Percentiles rank a stretch among this genome's conserved stretches.
phyloP scores from a whole-genome alignment of 2,888 invertebrate genomes.

The Sicus ferrugineus region DNA sequence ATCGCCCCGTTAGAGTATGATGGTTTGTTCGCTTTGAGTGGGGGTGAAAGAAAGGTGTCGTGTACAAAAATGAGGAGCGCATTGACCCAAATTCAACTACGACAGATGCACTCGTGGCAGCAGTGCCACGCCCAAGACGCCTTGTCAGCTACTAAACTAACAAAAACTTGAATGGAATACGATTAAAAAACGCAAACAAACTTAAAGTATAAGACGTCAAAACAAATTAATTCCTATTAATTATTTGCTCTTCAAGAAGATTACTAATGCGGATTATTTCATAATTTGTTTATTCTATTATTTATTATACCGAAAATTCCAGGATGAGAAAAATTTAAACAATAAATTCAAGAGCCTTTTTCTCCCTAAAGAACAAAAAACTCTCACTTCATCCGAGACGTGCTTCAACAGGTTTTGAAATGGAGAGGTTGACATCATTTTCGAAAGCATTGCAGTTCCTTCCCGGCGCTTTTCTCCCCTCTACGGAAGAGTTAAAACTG shows the following conservation, averaged over 20 bases:
- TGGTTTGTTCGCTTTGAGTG: neutral
- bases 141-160: neutral
- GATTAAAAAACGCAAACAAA: neutral
- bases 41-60: neutral
- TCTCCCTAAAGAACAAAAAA: too few relatives aligned
- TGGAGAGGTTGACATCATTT: slow-evolving; percentile 14
- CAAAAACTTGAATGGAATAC: neutral
- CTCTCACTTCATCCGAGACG: too few relatives aligned
- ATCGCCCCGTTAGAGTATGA: neutral
- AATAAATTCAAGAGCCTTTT: too few relatives aligned
- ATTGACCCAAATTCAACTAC: slow-evolving; percentile 26
- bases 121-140: slow-evolving; percentile 24
- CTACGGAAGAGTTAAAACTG: neutral
- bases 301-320: too few relatives aligned
- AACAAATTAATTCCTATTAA: neutral
- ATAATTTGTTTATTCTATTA: too few relatives aligned
- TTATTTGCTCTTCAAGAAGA: neutral
- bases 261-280: too few relatives aligned
- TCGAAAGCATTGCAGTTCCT: neutral
- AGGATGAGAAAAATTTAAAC: too few relatives aligned
- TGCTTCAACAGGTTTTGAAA: slow-evolving; percentile 28
- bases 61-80: slow-evolving; percentile 19
- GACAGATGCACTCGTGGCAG: neutral
- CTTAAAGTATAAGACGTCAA: neutral
- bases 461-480: neutral